A percentile compares a stretch with the other conserved stretches of the same genome.
Conservation (phyloP, 2,113 vertebrate species). For the Tonatia bakeri region DNA sequence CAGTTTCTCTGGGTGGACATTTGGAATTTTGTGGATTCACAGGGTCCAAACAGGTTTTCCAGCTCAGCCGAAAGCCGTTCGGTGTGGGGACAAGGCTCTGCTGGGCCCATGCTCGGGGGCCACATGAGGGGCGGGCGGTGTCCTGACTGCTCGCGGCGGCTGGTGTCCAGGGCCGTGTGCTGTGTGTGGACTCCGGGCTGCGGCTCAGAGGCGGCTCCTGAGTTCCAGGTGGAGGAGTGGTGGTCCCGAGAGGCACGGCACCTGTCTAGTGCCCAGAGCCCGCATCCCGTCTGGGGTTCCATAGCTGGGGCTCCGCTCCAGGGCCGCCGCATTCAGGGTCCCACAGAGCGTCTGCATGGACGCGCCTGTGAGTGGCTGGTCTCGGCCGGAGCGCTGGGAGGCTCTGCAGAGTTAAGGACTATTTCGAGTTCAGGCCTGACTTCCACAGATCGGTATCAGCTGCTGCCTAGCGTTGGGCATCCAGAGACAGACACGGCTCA, state of each 20-base stretch:
- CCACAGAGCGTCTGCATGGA: background rate
- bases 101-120: too few relatives aligned
- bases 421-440: background rate
- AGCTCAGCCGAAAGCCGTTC: background rate
- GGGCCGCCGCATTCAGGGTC: background rate
- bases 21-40: background rate
- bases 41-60: background rate
- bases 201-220: too few relatives aligned
- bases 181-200: background rate
- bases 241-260: background rate
- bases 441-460: background rate
- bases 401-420: background rate
- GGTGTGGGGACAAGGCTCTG: background rate
- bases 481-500: background rate
- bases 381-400: background rate
- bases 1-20: constrained; percentile 58
- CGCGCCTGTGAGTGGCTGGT: background rate
- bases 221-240: too few relatives aligned
- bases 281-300: background rate
- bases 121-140: too few relatives aligned
- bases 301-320: background rate
- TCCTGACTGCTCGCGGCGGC: too few relatives aligned
- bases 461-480: background rate
- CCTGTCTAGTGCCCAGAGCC: too few relatives aligned
- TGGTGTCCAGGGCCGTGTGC: too few relatives aligned